phyloP scores from a whole-genome alignment of 2,113 vertebrate genomes.

The Sebastes schlegelii region DNA sequence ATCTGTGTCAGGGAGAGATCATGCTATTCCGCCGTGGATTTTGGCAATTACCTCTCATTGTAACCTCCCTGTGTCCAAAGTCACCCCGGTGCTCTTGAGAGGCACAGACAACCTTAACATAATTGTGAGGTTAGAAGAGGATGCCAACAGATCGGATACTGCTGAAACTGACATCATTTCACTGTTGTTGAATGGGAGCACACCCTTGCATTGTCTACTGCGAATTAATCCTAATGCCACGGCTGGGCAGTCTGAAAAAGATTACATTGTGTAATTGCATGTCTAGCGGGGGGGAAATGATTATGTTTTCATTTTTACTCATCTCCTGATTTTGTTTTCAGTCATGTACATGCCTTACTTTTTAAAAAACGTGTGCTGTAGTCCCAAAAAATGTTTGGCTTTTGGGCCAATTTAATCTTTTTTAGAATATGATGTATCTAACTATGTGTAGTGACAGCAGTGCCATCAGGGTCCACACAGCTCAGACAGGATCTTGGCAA shows the following conservation, averaged over 20 bases:
- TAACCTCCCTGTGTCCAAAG: slow-evolving; percentile 74
- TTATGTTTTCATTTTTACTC: slow-evolving; percentile 22
- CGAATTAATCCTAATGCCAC: slow-evolving; percentile 70
- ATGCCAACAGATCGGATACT: slow-evolving; percentile 65
- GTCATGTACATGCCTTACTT: neutral
- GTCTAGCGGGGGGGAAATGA: slow-evolving; percentile 7
- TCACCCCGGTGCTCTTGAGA: slow-evolving; percentile 64
- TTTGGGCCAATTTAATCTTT: slow-evolving; percentile 25
- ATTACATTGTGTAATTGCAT: slow-evolving; percentile 73
- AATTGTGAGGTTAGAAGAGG: slow-evolving; percentile 69
- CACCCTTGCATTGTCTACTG: slow-evolving; percentile 58
- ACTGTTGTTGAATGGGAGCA: slow-evolving; percentile 59
- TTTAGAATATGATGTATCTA: slow-evolving; percentile 17
- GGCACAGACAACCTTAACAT: slow-evolving; percentile 62
- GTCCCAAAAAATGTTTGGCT: neutral
- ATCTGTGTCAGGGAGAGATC: slow-evolving; percentile 66
- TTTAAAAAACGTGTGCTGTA: neutral
- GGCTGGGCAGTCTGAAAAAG: slow-evolving; percentile 55
- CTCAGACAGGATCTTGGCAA: slow-evolving; percentile 65
- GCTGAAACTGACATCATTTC: slow-evolving; percentile 68
- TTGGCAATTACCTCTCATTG: slow-evolving; percentile 79
- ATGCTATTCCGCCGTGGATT: slow-evolving; percentile 77
- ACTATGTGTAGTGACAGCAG: slow-evolving; percentile 47
- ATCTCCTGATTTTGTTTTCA: slow-evolving; percentile 30
- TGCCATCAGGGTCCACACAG: slow-evolving; percentile 38